Evolutionary conservation across 2,113 vertebrate genomes (phyloP).

Genomic region (Chaenogobius annularis): DNA sequence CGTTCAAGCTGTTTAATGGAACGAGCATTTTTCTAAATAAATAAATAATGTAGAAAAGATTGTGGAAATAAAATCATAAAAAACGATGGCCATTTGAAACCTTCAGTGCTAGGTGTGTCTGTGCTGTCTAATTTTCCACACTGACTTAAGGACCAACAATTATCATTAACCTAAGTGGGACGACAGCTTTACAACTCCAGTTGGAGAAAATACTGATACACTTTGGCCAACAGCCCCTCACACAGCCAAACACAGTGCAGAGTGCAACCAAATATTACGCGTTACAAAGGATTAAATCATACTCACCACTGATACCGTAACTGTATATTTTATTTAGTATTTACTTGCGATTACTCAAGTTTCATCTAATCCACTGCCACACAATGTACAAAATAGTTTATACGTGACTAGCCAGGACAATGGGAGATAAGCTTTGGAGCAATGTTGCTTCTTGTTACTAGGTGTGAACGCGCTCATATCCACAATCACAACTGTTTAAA

Average conservation of each 20-base stretch:
- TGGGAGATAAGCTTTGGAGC: conserved; percentile 26
- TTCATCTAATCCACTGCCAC: conserved; percentile 4
- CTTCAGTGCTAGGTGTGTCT: conserved; percentile 46
- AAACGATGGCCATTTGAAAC: not conserved
- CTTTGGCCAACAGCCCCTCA: conserved; percentile 13
- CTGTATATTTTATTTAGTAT: conserved; percentile 13
- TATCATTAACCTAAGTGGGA: conserved; percentile 37
- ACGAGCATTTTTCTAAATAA: too few species aligned
- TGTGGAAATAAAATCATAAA: not conserved
- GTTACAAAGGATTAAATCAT: not conserved
- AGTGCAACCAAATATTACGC: conserved; percentile 12
- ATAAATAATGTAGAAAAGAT: not conserved
- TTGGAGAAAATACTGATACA: conserved; percentile 30
- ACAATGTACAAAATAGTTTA: conserved; percentile 43
- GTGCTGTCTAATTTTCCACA: conserved; percentile 37
- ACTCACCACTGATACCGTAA: not conserved
- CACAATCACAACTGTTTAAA: conserved; percentile 53
- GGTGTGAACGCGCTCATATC: conserved; percentile 46
- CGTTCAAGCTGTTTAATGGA: not conserved
- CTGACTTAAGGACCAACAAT: conserved; percentile 55
- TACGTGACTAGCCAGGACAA: conserved; percentile 32
- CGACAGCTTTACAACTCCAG: conserved; percentile 61
- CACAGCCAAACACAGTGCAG: not conserved
- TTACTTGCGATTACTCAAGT: conserved; percentile 10
- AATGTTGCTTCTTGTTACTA: conserved; percentile 46